phyloP scores from a whole-genome alignment of 1,140 invertebrate genomes.

The Daktulosphaira vitifoliae region DNA sequence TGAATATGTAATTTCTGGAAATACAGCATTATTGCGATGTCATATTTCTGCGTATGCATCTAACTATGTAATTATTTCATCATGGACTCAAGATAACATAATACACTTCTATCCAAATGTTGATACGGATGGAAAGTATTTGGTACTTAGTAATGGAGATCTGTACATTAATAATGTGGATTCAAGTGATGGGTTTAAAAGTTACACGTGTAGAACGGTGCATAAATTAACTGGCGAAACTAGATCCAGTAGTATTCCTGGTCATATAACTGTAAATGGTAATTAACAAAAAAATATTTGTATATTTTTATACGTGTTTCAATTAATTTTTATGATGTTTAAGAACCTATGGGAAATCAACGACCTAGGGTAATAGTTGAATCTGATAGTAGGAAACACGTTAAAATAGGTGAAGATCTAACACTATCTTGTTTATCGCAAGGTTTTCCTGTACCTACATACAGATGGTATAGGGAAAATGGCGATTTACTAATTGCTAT shows the following conservation, averaged over 20 bases:
- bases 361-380: conserved; percentile 60
- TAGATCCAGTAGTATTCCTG: conserved; percentile 55
- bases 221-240: conserved; percentile 67
- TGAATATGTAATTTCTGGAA: conserved; percentile 77
- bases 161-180: conserved; percentile 67
- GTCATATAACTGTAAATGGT: conserved; percentile 55
- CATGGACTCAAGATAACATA: conserved; percentile 74
- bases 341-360: conserved; percentile 62
- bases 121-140: conserved; percentile 57
- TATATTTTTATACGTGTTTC: background rate
- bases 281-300: conserved; percentile 37
- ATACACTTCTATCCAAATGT: conserved; percentile 60
- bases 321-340: conserved; percentile 39
- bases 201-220: conserved; percentile 74
- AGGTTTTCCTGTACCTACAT: conserved; percentile 64
- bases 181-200: conserved; percentile 59
- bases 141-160: conserved; percentile 73
- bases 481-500: conserved; percentile 53
- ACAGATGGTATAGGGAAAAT: conserved; percentile 63
- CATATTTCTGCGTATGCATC: conserved; percentile 77
- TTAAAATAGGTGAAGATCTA: conserved; percentile 58
- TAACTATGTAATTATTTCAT: conserved; percentile 78
- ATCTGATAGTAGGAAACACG: conserved; percentile 54
- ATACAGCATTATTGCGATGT: conserved; percentile 76
- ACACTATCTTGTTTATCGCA: conserved; percentile 65